These are phyloP conservation scores for Trachelus stipa DNA, from an alignment of 2,888 invertebrate species.

Conservation along the genomic window DNA sequence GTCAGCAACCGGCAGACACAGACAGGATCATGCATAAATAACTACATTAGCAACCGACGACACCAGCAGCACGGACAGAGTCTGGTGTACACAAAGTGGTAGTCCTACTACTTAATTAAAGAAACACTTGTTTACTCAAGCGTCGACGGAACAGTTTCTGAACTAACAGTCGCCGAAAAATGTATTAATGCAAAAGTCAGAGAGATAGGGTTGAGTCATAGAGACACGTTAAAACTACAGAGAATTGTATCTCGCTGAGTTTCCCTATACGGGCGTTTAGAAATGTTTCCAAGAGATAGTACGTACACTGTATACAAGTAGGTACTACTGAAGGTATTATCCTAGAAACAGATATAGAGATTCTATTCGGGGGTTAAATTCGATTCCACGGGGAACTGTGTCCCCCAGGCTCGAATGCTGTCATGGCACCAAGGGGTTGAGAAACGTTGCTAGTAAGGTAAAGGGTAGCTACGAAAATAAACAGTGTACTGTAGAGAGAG, in stretches of 20 bases:
- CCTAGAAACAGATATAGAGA: neutral
- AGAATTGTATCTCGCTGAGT: neutral
- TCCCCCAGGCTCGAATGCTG: slow-evolving; percentile 17
- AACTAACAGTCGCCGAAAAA: slow-evolving; percentile 30
- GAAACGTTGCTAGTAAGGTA: neutral
- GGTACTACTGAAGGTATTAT: neutral
- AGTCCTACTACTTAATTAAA: slow-evolving; percentile 29
- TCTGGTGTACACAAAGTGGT: neutral
- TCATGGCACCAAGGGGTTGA: neutral
- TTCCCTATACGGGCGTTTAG: neutral
- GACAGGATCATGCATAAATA: slow-evolving; percentile 5
- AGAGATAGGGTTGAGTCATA: neutral
- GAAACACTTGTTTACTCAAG: slow-evolving; percentile 16
- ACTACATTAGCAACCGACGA: neutral
- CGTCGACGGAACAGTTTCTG: neutral
- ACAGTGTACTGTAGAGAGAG: slow-evolving; percentile 15
- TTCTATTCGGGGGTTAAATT: slow-evolving; percentile 46
- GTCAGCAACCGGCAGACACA: neutral
- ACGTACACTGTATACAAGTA: neutral
- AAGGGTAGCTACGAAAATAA: slow-evolving; percentile 20
- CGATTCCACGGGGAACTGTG: slow-evolving; percentile 44
- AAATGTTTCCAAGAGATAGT: neutral
- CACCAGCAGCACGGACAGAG: neutral
- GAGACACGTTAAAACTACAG: neutral
- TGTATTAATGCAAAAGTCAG: slow-evolving; percentile 20